Evolutionary conservation across 2,888 invertebrate genomes (phyloP).

Genomic region (Microplitis deprimator): DNA sequence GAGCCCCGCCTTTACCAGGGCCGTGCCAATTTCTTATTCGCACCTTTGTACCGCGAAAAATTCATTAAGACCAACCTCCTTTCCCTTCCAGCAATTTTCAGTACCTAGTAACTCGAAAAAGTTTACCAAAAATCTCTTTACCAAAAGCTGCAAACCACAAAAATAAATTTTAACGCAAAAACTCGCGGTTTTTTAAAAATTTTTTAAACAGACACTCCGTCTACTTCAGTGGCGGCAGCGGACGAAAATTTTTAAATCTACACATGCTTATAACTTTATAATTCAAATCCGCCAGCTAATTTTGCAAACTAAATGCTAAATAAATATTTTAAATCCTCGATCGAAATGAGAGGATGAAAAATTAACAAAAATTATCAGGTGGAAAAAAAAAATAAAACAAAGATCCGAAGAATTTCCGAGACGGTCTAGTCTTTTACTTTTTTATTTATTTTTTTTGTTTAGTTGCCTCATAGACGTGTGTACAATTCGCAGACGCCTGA

Average conservation of each 20-base stretch:
- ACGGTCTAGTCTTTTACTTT: conserved; percentile 12
- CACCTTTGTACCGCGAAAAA: conserved; percentile 36
- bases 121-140: background rate
- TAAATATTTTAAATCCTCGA: background rate
- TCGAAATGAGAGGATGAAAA: background rate
- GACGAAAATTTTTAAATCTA: background rate
- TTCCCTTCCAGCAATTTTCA: conserved; percentile 15
- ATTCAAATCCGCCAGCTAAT: background rate
- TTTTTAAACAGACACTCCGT: background rate
- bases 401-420: conserved; percentile 24
- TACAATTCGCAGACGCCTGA: conserved; percentile 52
- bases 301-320: background rate
- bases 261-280: background rate
- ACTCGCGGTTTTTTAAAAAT: background rate
- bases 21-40: conserved; percentile 44
- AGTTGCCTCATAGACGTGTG: conserved; percentile 34
- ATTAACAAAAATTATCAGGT: background rate
- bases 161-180: background rate
- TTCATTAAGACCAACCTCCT: conserved; percentile 30
- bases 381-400: conserved; percentile 5
- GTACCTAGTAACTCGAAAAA: background rate
- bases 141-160: background rate
- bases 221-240: background rate
- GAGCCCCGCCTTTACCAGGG: conserved; percentile 52
- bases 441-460: conserved; percentile 23